phyloP scores from a whole-genome alignment of 2,113 vertebrate genomes.

The Microcebus tavaratra region DNA sequence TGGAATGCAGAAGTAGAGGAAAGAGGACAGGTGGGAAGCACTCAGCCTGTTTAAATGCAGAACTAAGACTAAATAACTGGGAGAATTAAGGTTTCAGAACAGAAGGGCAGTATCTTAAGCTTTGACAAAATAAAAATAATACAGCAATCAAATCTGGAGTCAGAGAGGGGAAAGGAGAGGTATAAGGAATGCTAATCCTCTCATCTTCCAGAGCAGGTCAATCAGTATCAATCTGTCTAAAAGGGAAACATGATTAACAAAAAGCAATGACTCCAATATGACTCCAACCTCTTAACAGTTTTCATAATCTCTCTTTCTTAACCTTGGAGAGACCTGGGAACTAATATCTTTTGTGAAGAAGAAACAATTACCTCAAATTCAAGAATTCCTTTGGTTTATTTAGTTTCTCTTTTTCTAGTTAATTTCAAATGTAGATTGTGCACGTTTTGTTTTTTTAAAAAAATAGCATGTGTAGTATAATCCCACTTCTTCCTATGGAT shows the following conservation, averaged over 20 bases:
- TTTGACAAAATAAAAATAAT: background rate
- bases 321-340: background rate
- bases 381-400: background rate
- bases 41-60: rapidly evolving
- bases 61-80: background rate
- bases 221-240: background rate
- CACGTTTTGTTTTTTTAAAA: background rate
- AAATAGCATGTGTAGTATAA: background rate
- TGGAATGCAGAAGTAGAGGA: background rate
- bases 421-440: background rate
- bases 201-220: background rate
- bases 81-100: background rate
- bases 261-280: background rate
- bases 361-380: background rate
- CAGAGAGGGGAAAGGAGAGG: rapidly evolving
- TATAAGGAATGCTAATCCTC: background rate
- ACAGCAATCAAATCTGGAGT: background rate
- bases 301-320: background rate
- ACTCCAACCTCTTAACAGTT: background rate
- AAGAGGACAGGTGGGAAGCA: background rate
- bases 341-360: background rate
- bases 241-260: background rate
- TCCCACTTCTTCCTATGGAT: background rate
- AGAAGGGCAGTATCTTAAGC: background rate
- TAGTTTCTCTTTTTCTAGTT: background rate